These are phyloP conservation scores for Stictonetta naevosa DNA, from an alignment of 2,113 vertebrate species.

Conservation along the genomic window DNA sequence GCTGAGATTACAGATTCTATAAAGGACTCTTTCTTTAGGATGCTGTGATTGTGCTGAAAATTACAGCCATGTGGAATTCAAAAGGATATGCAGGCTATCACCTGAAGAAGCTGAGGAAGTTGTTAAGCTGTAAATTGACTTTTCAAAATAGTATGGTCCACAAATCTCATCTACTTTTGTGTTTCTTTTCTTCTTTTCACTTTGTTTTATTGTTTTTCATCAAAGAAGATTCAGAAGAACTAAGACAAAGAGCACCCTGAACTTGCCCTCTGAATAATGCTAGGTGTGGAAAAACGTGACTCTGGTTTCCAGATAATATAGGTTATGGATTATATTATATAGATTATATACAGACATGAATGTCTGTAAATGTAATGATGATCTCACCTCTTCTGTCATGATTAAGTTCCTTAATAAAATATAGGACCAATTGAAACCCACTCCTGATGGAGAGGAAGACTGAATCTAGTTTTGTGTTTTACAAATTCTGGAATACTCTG, in stretches of 20 bases:
- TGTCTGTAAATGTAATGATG: neutral
- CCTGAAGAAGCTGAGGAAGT: neutral
- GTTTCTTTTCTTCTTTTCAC: neutral
- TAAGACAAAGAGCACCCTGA: neutral
- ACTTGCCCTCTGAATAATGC: neutral
- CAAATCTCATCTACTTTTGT: neutral
- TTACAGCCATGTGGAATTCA: neutral
- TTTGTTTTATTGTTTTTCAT: neutral
- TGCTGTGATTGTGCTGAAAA: neutral
- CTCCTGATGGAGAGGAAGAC: neutral
- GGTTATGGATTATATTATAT: neutral
- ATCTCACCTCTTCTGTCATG: neutral
- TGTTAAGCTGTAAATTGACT: neutral
- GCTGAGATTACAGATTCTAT: neutral
- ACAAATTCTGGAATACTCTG: neutral
- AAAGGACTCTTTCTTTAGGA: neutral
- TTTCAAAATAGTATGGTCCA: neutral
- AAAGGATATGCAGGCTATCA: neutral
- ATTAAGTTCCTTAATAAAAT: neutral
- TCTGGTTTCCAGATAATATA: neutral
- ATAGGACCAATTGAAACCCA: neutral
- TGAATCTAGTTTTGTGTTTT: neutral
- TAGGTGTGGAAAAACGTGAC: neutral
- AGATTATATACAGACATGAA: neutral
- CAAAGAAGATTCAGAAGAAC: neutral